Evolutionary conservation across 2,113 vertebrate species (phyloP).

Genomic region (Eretmochelys imbricata): DNA sequence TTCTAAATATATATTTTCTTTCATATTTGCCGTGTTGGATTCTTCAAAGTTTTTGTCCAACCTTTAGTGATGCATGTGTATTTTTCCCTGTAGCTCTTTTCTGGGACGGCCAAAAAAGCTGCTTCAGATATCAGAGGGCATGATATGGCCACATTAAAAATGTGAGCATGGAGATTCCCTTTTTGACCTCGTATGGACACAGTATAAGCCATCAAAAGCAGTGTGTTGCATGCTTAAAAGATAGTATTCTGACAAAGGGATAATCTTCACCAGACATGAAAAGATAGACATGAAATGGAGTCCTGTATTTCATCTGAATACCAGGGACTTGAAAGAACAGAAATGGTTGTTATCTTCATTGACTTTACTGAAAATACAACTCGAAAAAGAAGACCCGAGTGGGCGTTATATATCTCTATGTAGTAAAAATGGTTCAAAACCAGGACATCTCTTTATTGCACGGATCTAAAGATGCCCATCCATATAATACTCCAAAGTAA

Average conservation of each 20-base stretch:
- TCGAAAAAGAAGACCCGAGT: neutral
- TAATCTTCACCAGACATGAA: accelerated
- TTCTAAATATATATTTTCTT: neutral
- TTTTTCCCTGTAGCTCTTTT: neutral
- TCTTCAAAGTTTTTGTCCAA: slow-evolving; percentile 16
- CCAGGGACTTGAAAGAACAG: neutral
- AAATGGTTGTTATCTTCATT: neutral
- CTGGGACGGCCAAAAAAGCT: neutral
- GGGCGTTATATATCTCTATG: neutral
- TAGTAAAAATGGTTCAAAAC: neutral
- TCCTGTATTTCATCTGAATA: neutral
- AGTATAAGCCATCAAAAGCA: neutral
- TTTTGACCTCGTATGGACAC: neutral
- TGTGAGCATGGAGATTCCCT: neutral
- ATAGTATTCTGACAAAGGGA: neutral
- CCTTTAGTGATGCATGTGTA: neutral
- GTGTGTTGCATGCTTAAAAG: neutral
- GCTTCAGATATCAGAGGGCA: neutral
- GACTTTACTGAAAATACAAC: neutral
- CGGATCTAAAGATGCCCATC: no score
- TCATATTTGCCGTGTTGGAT: neutral
- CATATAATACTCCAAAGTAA: neutral
- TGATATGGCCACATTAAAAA: neutral
- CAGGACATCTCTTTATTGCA: no score
- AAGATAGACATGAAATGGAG: neutral